Base-by-base conservation (phyloP, 2,113 vertebrate species). In the Glaucomys volans region DNA sequence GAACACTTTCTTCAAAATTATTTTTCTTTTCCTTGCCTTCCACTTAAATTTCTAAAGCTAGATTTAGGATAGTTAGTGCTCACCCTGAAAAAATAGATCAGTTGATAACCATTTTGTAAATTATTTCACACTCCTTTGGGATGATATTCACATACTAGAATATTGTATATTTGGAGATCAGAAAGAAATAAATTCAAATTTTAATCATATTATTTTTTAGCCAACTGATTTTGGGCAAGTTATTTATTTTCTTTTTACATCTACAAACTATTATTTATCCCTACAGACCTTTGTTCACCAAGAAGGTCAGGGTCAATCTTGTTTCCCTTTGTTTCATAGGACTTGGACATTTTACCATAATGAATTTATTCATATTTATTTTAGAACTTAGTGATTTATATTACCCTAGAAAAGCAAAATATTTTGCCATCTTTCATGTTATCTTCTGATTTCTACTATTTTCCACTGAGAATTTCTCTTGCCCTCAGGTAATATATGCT, bases 21-120 rank as follows among this genome's bases (percentile, higher is more conserved):
- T 47, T 81, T 91, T 75, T 24, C 64, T 76, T 4, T 91, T 66
- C 10, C 44, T 54, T 44, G 28, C 22, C 14, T 88, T 82, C 22
- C 8, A 50, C 13, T 92, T 66, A 50, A 35, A 40, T 71, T 87
- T 81, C 10, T 90, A 87, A 95, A 95, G 13, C 14, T 96, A 69
- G 11, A 66, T 22, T 67, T 5, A 80, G 64, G 14, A 67, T 79
- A 37, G 11, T 71, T 81, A 83, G 54, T 87, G n/a, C 16, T 75
- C 47, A 28, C 2, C 1, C 40, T 90, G 30, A 75, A 82, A 82
- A 94, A 81, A 47, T 37, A 54, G 32, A n/a, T 35, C 10, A 30
- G 8, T 22, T 40, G 8, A 81, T 37, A 57, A 20, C 8, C 18
- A 74, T 54, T 47, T 77, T 74, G 35, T 32, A 90, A 96, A 75